Evolutionary conservation across 2,797 vertebrate genomes (phyloP).

Genomic region (Tokudaia tokunoshimensis): DNA sequence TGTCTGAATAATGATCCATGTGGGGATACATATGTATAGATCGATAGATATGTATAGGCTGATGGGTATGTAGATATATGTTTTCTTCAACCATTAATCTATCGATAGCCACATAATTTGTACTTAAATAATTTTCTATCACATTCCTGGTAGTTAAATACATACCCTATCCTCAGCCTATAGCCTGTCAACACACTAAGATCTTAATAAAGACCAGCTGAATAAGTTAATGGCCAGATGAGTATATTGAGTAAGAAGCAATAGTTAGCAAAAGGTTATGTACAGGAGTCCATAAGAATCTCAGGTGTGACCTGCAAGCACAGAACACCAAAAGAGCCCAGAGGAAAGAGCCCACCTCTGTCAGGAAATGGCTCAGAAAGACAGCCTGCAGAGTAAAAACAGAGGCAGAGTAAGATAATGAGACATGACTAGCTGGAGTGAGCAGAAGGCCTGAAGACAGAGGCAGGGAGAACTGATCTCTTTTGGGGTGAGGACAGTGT

Average conservation of each 20-base stretch:
- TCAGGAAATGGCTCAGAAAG: too few species aligned
- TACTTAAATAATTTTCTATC: neutral
- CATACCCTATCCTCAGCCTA: neutral
- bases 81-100: neutral
- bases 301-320: neutral
- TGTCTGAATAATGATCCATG: neutral
- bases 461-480: neutral
- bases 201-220: neutral
- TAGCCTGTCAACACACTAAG: neutral
- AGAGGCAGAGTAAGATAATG: neutral
- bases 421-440: neutral
- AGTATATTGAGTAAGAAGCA: constrained; percentile 11
- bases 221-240: neutral
- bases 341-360: neutral
- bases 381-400: neutral
- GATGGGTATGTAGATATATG: neutral
- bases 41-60: too few species aligned
- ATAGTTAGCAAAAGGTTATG: neutral
- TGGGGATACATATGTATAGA: neutral
- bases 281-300: neutral
- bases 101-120: neutral
- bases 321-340: neutral
- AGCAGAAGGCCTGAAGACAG: neutral
- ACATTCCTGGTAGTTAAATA: neutral
- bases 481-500: neutral